Conservation (phyloP, 2,797 vertebrate genomes). For the Crenichthys baileyi region DNA sequence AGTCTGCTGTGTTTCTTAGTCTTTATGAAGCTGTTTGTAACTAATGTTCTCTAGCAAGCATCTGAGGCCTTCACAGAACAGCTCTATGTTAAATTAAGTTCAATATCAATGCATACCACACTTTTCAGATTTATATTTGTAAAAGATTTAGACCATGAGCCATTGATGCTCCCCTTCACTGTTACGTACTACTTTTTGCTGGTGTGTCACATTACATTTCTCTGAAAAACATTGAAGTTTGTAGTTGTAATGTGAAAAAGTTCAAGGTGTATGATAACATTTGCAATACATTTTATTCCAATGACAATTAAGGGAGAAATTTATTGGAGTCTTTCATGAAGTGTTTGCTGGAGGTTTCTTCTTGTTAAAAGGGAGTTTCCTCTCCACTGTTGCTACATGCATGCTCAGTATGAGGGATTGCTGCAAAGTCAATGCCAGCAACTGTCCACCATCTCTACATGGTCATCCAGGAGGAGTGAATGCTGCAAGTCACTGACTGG, state of each 20-base stretch:
- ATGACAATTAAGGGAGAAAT: background rate
- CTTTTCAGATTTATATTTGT: background rate
- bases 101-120: background rate
- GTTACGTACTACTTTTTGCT: background rate
- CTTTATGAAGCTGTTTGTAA: background rate
- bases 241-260: background rate
- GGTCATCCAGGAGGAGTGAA: too few species aligned
- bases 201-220: background rate
- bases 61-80: background rate
- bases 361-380: too few species aligned
- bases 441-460: too few species aligned
- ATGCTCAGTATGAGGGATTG: too few species aligned
- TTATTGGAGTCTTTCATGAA: background rate
- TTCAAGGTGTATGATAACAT: too few species aligned
- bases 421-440: too few species aligned
- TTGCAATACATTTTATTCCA: background rate
- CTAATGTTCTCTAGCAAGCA: background rate
- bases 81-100: background rate
- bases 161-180: background rate
- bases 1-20: background rate
- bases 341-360: background rate
- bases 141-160: background rate
- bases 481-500: too few species aligned
- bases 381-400: too few species aligned
- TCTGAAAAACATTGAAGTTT: background rate